Conservation (phyloP, 2,797 vertebrate genomes). For the Sciurus carolinensis region DNA sequence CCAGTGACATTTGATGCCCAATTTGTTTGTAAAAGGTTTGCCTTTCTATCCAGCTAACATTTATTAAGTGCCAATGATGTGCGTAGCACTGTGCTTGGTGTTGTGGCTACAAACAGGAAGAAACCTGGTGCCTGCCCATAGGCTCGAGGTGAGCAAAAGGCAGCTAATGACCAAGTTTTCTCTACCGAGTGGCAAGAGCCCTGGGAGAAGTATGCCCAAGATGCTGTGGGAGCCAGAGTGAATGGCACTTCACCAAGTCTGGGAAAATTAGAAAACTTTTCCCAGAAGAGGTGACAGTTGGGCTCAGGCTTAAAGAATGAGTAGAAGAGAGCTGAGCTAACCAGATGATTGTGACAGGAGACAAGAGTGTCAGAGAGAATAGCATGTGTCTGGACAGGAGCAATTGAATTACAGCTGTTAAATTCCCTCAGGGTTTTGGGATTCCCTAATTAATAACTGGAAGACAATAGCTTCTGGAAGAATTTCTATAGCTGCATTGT, state of each 20-base stretch:
- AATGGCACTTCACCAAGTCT: not conserved
- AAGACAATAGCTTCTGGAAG: constrained; percentile 22
- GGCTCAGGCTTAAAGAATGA: not conserved
- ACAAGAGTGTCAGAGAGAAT: not conserved
- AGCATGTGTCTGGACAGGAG: not conserved
- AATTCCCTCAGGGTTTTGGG: not conserved
- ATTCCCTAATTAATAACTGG: constrained; percentile 4
- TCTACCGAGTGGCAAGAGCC: not conserved
- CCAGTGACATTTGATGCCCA: constrained; percentile 33
- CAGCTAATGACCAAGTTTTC: not conserved
- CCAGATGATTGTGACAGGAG: not conserved
- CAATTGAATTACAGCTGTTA: constrained; percentile 17
- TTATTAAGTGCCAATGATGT: not conserved
- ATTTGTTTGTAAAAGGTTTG: constrained; percentile 42
- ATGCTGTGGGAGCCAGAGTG: not conserved
- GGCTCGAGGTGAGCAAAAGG: not conserved
- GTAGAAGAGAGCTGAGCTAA: not conserved
- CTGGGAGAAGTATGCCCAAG: not conserved
- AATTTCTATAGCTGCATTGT: constrained; percentile 16
- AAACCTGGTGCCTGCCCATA: not conserved
- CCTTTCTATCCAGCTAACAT: not conserved
- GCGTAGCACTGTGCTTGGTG: not conserved
- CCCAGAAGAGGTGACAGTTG: not conserved
- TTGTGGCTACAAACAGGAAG: not conserved
- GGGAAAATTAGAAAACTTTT: not conserved